Conservation (phyloP, 1,140 invertebrate genomes). For the Sycophaga agraensis region DNA sequence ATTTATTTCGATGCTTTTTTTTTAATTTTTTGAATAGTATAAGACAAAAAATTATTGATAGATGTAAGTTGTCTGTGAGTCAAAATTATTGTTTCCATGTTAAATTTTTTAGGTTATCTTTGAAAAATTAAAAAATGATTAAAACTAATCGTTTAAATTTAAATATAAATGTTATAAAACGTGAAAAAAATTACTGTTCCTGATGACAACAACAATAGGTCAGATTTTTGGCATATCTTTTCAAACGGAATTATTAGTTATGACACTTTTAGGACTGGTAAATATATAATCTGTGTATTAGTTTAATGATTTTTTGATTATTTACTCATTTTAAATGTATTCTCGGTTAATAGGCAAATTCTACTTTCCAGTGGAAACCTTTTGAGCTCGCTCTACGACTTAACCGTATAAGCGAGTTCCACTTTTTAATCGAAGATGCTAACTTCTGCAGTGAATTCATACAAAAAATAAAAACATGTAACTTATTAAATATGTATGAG, state of each 20-base stretch:
- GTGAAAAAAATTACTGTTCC: background rate
- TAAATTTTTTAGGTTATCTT: background rate
- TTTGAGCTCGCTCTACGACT: conserved; percentile 34
- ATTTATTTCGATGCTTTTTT: too few species aligned
- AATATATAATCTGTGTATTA: conserved; percentile 1
- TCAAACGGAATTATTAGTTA: conserved; percentile 38
- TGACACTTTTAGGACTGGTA: conserved; percentile 39
- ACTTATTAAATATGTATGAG: background rate
- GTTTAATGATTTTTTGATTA: background rate
- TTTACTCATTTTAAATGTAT: background rate
- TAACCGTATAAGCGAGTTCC: conserved; percentile 31
- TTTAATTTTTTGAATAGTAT: too few species aligned
- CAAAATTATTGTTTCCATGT: background rate
- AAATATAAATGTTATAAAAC: background rate
- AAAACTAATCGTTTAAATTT: background rate
- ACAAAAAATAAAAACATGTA: conserved; percentile 1
- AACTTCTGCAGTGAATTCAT: conserved; percentile 1
- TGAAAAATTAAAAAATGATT: background rate
- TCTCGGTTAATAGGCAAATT: conserved; percentile 29
- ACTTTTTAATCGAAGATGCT: background rate
- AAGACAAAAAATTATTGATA: too few species aligned
- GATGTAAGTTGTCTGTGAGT: too few species aligned
- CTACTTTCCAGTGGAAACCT: conserved; percentile 35
- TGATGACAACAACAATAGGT: conserved; percentile 34
- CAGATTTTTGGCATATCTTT: conserved; percentile 30